Evolutionary conservation across 1,140 invertebrate species (phyloP).

Genomic region (Odontomachus brunneus): DNA sequence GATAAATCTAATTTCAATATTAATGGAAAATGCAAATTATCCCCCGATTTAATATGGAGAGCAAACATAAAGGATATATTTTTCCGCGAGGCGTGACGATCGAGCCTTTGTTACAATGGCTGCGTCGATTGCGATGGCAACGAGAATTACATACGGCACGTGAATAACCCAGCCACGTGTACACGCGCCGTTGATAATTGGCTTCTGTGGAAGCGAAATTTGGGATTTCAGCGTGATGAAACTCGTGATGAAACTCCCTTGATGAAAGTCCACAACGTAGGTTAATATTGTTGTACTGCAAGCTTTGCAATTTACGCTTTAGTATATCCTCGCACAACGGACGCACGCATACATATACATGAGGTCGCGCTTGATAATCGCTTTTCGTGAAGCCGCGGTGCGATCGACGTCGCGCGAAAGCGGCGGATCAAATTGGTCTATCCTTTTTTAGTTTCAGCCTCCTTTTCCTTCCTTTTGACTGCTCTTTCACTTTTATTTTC

Average conservation of each 20-base stretch:
- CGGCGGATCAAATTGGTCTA: not conserved
- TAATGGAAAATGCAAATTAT: not conserved
- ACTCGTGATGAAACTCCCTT: not conserved
- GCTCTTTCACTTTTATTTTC: not conserved
- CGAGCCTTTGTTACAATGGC: not conserved
- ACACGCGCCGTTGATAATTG: conserved; percentile 27
- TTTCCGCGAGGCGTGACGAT: not conserved
- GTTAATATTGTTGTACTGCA: conserved; percentile 2
- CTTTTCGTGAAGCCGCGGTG: not conserved
- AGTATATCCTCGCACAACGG: not conserved
- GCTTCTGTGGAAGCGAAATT: not conserved
- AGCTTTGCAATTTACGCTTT: not conserved
- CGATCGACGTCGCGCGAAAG: conserved; percentile 28
- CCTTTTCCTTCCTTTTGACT: not conserved
- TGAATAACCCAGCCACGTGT: conserved; percentile 37
- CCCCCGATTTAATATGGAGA: not conserved
- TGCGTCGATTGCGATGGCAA: conserved; percentile 13
- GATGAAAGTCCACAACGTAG: conserved; percentile 22
- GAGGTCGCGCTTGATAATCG: not conserved
- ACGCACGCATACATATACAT: not conserved
- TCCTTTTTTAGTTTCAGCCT: not conserved
- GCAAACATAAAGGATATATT: not conserved
- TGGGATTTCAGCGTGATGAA: conserved; percentile 6
- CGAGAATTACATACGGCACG: conserved; percentile 32
- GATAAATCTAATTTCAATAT: conserved; percentile 9